Percentiles rank a stretch among this genome's conserved stretches.
These are phyloP conservation scores for Pomatostomus ruficeps DNA, from an alignment of 2,113 vertebrate genomes.

Conservation along the genomic window DNA sequence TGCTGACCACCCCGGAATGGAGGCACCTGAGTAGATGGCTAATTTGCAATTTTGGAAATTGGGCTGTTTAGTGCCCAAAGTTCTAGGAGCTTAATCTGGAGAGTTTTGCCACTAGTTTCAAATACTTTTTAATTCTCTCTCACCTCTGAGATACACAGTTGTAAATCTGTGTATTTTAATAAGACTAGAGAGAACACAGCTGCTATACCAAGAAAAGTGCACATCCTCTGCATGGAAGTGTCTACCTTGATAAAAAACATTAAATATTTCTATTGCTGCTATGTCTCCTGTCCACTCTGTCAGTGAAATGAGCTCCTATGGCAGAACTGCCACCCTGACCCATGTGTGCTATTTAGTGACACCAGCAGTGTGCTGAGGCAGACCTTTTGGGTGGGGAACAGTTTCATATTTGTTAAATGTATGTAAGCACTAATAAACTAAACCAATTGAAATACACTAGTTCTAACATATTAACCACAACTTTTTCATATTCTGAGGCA, in stretches of 20 bases:
- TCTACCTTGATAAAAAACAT: neutral
- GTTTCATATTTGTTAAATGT: neutral
- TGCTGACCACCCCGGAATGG: neutral
- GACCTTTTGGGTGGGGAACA: neutral
- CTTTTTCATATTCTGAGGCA: neutral
- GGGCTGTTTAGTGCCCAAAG: neutral
- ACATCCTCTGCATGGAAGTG: neutral
- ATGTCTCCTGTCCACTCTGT: neutral
- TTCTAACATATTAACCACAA: neutral
- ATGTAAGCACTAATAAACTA: neutral
- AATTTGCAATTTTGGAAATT: neutral
- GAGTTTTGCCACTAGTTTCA: neutral
- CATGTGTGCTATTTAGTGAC: neutral
- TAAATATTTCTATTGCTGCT: neutral
- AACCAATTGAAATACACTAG: neutral
- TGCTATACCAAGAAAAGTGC: neutral
- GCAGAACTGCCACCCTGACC: neutral
- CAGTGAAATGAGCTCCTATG: neutral
- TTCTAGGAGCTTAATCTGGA: neutral
- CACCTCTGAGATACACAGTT: neutral
- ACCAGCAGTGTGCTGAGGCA: neutral
- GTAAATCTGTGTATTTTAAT: neutral
- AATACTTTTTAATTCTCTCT: neutral
- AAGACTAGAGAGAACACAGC: neutral
- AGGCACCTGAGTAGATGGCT: neutral